phyloP scores from a whole-genome alignment of 1,140 invertebrate species.

The Teleogryllus occipitalis region DNA sequence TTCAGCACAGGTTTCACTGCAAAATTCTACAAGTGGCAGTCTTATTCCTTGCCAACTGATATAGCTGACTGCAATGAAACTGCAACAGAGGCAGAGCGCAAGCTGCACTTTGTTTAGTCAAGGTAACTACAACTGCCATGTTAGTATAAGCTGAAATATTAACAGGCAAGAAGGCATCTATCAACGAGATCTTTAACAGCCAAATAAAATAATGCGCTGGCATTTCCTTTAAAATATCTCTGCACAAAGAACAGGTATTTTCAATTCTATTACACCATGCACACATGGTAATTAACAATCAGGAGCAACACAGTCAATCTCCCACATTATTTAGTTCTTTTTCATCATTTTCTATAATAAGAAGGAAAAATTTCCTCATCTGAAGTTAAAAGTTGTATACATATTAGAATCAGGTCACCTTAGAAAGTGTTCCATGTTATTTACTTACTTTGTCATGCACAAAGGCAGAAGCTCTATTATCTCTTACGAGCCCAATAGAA shows the following conservation, averaged over 20 bases:
- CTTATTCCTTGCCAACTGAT: not conserved
- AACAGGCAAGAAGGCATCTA: constrained; percentile 3
- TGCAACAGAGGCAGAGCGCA: not conserved
- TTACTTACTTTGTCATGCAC: not conserved
- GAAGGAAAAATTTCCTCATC: not conserved
- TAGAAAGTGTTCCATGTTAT: not conserved
- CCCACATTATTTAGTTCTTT: not conserved
- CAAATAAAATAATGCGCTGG: not conserved
- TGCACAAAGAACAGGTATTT: not conserved
- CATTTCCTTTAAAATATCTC: not conserved
- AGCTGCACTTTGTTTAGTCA: not conserved
- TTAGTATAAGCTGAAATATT: not conserved
- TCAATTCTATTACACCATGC: not conserved
- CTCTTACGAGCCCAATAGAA: constrained; percentile 23
- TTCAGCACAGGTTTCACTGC: not conserved
- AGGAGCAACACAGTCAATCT: not conserved
- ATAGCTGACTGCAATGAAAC: not conserved
- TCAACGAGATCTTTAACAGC: not conserved
- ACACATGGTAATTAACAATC: not conserved
- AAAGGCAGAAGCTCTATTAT: constrained; percentile 13
- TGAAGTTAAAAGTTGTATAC: not conserved
- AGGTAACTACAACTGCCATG: not conserved
- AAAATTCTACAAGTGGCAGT: not conserved
- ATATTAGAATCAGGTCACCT: not conserved
- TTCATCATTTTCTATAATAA: not conserved